A percentile compares a stretch with the other conserved stretches of the same genome.
These are phyloP conservation scores for Sebastes fasciatus DNA, from an alignment of 2,113 vertebrate genomes.

Conservation along the genomic window DNA sequence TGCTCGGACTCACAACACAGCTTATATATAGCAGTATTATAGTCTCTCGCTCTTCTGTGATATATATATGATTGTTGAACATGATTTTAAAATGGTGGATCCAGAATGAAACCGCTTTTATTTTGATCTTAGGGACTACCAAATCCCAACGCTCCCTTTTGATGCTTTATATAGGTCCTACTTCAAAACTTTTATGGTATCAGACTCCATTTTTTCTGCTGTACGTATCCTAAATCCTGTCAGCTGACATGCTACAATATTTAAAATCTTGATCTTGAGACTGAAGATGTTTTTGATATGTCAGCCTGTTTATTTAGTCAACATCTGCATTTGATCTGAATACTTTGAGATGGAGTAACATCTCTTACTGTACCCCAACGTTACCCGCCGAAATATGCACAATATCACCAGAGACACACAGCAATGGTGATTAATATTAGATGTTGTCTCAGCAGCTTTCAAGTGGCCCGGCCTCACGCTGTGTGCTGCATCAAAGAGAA, in stretches of 20 bases:
- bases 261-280: conserved; percentile 24
- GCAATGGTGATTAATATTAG: conserved; percentile 75
- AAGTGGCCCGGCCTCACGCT: conserved; percentile 69
- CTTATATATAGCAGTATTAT: not conserved
- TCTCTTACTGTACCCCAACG: conserved; percentile 6
- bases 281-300: not conserved
- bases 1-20: not conserved
- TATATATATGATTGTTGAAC: not conserved
- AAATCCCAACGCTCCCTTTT: not conserved
- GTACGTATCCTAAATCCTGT: not conserved
- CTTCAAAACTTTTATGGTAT: conserved; percentile 18
- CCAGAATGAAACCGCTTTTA: not conserved
- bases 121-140: not conserved
- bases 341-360: conserved; percentile 8
- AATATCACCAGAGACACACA: conserved; percentile 51
- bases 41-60: not conserved
- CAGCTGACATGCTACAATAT: conserved; percentile 28
- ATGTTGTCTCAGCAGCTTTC: conserved; percentile 78
- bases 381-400: conserved; percentile 37
- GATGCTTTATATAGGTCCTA: not conserved
- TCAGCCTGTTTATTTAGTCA: conserved; percentile 31
- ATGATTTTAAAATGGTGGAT: not conserved
- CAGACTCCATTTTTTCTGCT: conserved; percentile 33
- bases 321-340: conserved; percentile 10
- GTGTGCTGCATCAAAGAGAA: conserved; percentile 81